phyloP scores from a whole-genome alignment of 2,888 invertebrate genomes.

The Aphodius granarius region DNA sequence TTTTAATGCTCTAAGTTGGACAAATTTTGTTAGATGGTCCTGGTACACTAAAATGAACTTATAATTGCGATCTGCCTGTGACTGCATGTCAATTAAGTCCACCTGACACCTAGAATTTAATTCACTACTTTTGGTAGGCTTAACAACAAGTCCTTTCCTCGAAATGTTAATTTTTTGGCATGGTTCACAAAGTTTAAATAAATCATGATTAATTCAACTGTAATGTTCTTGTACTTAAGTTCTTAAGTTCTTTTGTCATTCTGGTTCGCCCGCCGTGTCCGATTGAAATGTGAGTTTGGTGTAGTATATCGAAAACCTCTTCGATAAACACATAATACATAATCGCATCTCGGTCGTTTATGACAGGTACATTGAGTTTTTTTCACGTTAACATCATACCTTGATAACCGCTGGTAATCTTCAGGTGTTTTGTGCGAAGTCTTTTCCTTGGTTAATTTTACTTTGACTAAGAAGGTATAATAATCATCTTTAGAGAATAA shows the following conservation, averaged over 20 bases:
- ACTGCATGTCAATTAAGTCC: constrained; percentile 45
- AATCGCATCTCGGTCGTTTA: neutral
- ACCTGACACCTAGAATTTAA: constrained; percentile 41
- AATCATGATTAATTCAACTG: constrained; percentile 19
- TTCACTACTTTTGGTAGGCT: constrained; percentile 3
- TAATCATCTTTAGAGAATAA: no score
- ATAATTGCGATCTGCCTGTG: constrained; percentile 38
- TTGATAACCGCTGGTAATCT: no score
- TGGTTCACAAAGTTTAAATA: constrained; percentile 24
- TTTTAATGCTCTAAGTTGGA: constrained; percentile 4
- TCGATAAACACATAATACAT: constrained; percentile 12
- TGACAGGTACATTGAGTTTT: neutral
- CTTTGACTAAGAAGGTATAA: no score
- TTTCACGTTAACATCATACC: no score
- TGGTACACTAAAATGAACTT: constrained; percentile 44
- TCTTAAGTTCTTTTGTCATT: constrained; percentile 18
- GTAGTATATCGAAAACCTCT: constrained; percentile 27
- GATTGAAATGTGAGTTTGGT: constrained; percentile 26
- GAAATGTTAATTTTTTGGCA: constrained; percentile 16
- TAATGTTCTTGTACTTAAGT: constrained; percentile 29
- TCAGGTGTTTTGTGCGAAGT: no score
- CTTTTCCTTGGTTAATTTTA: no score
- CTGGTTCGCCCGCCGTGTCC: constrained; percentile 25
- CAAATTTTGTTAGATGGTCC: constrained; percentile 19
- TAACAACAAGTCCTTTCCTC: constrained; percentile 16